Evolutionary conservation across 2,797 vertebrate species (phyloP), one percentile per base, ranked within the genome.

Genomic region (Eupleurogrammus muticus): DNA sequence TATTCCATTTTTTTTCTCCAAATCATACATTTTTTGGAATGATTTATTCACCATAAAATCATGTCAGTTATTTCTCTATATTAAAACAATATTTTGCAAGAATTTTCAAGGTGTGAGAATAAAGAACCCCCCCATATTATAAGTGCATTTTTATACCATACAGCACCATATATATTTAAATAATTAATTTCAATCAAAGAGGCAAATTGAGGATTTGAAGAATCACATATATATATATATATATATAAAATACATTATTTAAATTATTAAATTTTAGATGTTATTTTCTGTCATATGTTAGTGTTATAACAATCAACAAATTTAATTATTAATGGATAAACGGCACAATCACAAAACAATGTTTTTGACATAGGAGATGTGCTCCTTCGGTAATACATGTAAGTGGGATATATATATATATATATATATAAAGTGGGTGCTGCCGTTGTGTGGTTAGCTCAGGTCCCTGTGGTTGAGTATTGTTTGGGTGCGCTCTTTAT

Each of bases 401-500:
- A 5, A 42, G 40, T 23, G 4, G 52, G 21, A 56, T 5, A n/a
- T 6, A 65, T 74, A 61, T 70, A 6, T 79, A 64, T 76, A 54
- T 79, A 75, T 66, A 23, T 28, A 3, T 28, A 3, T 28, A 28
- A 28, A 74, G 44, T 58, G 57, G 5, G 28, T 66, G 80, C 66
- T 82, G 75, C 70, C 55, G 14, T 66, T 77, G 66, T 79, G 74
- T 49, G 87, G 77, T 76, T 65, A 77, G 81, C 75, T 79, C 9
- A 76, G 86, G 86, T 89, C 89, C 87, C 90, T 3, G 77, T 32
- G 88, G 87, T 80, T 62, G 74, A 85, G 79, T 72, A 89, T 91
- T 89, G 87, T 91, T 90, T 88, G 88, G 89, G 84, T 80, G 82
- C 63, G 35, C 82, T 87, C 86, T 87, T 90, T 84, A 89, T 92